Evolutionary conservation across 2,888 invertebrate genomes (phyloP).

Genomic region (Ferrisia virgata): DNA sequence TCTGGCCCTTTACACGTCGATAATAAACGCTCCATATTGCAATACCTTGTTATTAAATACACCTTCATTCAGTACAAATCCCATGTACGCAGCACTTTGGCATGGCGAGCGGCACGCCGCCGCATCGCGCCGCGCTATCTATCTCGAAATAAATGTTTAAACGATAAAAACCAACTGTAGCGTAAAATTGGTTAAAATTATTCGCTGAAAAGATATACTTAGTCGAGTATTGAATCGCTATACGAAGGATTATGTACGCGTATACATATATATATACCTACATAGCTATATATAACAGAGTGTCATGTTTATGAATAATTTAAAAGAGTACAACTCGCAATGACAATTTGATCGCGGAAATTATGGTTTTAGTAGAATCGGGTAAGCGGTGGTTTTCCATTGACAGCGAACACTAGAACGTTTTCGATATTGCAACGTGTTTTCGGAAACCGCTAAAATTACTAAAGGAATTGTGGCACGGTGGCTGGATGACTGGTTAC

Average conservation of each 20-base stretch:
- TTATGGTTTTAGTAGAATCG: constrained; percentile 4
- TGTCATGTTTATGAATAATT: constrained; percentile 9
- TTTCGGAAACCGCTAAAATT: constrained; percentile 17
- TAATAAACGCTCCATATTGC: not conserved
- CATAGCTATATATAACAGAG: no score
- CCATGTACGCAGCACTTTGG: not conserved
- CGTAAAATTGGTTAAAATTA: constrained; percentile 17
- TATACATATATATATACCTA: no score
- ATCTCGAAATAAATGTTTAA: not conserved
- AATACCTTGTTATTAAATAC: not conserved
- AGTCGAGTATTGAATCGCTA: not conserved
- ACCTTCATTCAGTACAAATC: not conserved
- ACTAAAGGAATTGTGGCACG: constrained; percentile 5
- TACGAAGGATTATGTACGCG: no score
- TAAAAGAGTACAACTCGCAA: not conserved
- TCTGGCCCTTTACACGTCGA: no score
- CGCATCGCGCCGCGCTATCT: not conserved
- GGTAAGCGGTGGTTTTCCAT: constrained; percentile 21
- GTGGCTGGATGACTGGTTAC: no score
- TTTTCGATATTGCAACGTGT: constrained; percentile 4
- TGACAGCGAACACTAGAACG: not conserved
- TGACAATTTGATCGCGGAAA: constrained; percentile 26
- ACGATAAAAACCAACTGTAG: not conserved
- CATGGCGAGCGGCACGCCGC: not conserved
- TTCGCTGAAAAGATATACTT: not conserved